Evolutionary conservation across 2,888 invertebrate species (phyloP).

Genomic region (Caenorhabditis uteleia): DNA sequence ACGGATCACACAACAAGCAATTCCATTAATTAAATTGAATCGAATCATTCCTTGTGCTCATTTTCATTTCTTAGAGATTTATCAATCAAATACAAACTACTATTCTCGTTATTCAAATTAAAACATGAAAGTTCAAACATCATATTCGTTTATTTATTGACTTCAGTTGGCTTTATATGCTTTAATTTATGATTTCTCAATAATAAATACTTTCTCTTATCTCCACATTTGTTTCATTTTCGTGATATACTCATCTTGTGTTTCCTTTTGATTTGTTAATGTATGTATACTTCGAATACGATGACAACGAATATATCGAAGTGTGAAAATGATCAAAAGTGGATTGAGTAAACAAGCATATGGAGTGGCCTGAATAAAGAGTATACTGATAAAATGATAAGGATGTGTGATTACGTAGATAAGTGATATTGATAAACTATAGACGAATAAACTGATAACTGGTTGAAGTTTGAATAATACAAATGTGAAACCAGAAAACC

Average conservation of each 20-base stretch:
- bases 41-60: neutral
- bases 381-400: no score
- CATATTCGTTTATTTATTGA: neutral
- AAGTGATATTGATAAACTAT: no score
- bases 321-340: no score
- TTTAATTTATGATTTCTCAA: neutral
- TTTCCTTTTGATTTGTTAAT: constrained; percentile 1
- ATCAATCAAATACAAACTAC: neutral
- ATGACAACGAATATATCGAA: neutral
- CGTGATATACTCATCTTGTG: constrained; percentile 12
- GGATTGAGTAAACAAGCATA: no score
- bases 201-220: neutral
- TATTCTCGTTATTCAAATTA: neutral
- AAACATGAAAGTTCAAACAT: neutral
- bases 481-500: no score
- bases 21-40: neutral
- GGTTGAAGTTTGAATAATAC: no score
- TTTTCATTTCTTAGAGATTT: neutral
- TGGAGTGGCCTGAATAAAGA: no score
- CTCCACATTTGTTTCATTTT: constrained; percentile 21
- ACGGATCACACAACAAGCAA: neutral
- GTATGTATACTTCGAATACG: neutral
- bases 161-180: neutral
- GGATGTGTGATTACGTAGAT: no score
- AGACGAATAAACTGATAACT: no score